Evolutionary conservation across 2,888 invertebrate genomes (phyloP).

Genomic region (Caenorhabditis sinica): DNA sequence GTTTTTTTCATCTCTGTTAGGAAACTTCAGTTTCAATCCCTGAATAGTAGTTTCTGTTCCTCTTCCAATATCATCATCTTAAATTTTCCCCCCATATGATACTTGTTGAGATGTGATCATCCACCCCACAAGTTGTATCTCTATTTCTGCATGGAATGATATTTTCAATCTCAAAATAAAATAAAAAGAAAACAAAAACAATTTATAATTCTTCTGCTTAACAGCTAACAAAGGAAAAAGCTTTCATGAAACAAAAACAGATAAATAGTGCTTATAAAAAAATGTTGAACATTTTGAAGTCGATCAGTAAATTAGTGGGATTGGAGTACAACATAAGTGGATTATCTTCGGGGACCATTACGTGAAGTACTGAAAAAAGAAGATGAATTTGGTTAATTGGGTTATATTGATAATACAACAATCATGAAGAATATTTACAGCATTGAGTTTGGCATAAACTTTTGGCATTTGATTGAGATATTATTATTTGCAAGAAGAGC

Average conservation of each 20-base stretch:
- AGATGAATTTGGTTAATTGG: conserved; percentile 20
- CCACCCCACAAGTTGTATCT: not conserved
- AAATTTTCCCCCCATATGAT: not conserved
- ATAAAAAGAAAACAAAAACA: not conserved
- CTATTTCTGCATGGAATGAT: conserved; percentile 40
- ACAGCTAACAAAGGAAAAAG: conserved; percentile 3
- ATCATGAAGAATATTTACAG: too few relatives aligned
- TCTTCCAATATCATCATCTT: too few relatives aligned
- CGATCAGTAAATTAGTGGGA: conserved; percentile 18
- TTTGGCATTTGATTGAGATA: not conserved
- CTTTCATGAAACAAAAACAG: not conserved
- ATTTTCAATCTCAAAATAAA: not conserved
- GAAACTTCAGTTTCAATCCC: not conserved
- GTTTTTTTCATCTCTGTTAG: not conserved
- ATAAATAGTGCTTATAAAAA: conserved; percentile 22
- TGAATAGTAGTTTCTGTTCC: not conserved
- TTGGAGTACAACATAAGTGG: conserved; percentile 26
- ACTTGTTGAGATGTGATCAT: not conserved
- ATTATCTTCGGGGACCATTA: conserved; percentile 29
- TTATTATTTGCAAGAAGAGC: too few relatives aligned
- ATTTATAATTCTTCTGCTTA: conserved; percentile 6
- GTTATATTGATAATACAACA: not conserved
- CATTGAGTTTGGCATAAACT: too few relatives aligned
- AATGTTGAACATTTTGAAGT: conserved; percentile 31
- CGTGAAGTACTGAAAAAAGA: conserved; percentile 47